Conservation (phyloP, 2,888 invertebrate genomes). For the Cheiracanthium punctorium region DNA sequence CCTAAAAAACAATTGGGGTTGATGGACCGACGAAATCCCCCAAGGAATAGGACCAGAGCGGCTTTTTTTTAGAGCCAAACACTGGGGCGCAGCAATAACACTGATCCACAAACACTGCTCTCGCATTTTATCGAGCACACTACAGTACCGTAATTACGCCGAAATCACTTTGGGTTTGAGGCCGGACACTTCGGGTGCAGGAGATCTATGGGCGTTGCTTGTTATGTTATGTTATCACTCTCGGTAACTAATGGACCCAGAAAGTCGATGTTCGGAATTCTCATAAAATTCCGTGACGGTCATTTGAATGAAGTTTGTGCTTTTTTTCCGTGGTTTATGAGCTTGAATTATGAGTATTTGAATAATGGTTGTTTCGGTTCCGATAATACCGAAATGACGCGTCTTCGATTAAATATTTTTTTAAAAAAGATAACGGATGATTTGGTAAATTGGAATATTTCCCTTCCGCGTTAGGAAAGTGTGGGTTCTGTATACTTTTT, state of each 20-base stretch:
- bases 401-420: too few relatives aligned
- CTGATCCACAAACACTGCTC: neutral
- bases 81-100: neutral
- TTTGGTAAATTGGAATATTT: too few relatives aligned
- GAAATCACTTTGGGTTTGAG: neutral
- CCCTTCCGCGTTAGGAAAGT: too few relatives aligned
- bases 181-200: too few relatives aligned
- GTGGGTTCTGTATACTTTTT: too few relatives aligned
- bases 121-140: neutral
- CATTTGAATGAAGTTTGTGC: neutral
- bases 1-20: neutral
- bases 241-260: neutral
- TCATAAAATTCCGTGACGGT: neutral
- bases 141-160: neutral
- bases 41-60: neutral
- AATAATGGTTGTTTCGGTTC: neutral
- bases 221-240: neutral
- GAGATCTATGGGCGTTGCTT: neutral
- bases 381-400: too few relatives aligned
- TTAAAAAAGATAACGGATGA: too few relatives aligned
- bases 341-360: neutral
- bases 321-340: neutral
- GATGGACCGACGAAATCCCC: constrained; percentile 1
- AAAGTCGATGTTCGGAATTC: neutral
- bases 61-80: neutral